Conservation (phyloP, 1,140 invertebrate genomes). For the Oreohelix idahoensis region DNA sequence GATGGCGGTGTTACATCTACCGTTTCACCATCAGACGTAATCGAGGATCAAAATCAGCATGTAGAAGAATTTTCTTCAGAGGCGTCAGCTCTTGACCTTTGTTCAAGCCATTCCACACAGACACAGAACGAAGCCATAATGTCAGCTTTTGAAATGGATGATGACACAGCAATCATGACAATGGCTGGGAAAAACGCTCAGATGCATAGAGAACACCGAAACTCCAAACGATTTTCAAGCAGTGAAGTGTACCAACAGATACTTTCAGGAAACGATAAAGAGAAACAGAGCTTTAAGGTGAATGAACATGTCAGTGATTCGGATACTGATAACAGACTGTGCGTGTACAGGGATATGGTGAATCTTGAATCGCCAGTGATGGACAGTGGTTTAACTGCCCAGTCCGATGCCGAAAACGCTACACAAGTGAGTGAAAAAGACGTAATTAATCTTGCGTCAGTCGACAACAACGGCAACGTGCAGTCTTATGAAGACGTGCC, state of each 20-base stretch:
- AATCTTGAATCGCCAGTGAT: neutral
- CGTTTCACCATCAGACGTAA: neutral
- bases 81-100: neutral
- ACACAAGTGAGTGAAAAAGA: neutral
- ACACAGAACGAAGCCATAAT: neutral
- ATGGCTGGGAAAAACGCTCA: slow-evolving; percentile 15
- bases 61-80: neutral
- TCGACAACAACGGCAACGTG: neutral
- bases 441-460: neutral
- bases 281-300: neutral
- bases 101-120: neutral
- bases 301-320: neutral
- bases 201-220: neutral
- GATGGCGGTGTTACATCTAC: too few relatives aligned
- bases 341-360: neutral
- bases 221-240: slow-evolving; percentile 5
- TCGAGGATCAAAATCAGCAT: neutral
- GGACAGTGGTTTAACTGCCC: neutral
- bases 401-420: neutral
- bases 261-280: neutral
- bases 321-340: too few relatives aligned
- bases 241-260: neutral
- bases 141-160: neutral
- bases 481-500: neutral
- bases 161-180: slow-evolving; percentile 5